Percentiles rank a stretch among this genome's conserved stretches.
These are phyloP conservation scores for Falcunculus frontatus DNA, from an alignment of 2,113 vertebrate genomes.

Conservation along the genomic window DNA sequence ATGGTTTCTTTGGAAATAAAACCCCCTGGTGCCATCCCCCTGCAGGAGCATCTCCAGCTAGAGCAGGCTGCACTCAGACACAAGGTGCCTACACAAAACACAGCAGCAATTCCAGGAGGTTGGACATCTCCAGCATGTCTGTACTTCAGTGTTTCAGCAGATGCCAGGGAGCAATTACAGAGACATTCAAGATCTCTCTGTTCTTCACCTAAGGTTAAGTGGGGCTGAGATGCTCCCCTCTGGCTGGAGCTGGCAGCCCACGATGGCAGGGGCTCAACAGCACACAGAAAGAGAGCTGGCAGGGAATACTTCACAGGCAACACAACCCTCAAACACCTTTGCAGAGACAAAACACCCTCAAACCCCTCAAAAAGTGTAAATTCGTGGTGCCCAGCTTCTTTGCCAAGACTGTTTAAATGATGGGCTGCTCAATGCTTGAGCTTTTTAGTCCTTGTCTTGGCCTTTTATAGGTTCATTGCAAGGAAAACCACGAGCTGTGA, in stretches of 20 bases:
- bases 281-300: not conserved
- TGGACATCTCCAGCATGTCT: not conserved
- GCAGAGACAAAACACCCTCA: not conserved
- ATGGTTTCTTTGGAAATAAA: not conserved
- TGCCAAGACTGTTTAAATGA: not conserved
- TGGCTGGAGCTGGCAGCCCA: not conserved
- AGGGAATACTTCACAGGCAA: not conserved
- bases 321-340: not conserved
- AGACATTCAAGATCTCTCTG: not conserved
- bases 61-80: not conserved
- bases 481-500: not conserved
- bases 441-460: not conserved
- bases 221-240: not conserved
- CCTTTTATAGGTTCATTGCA: not conserved
- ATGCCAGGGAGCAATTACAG: not conserved
- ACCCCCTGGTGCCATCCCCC: accelerated
- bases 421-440: accelerated
- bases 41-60: not conserved
- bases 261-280: not conserved
- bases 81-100: not conserved
- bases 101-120: not conserved
- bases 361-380: not conserved
- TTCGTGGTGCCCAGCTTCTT: not conserved
- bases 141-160: not conserved
- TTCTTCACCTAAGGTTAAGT: not conserved